Base-by-base conservation (phyloP, 2,888 invertebrate genomes). In the Chymomyza procnemis region DNA sequence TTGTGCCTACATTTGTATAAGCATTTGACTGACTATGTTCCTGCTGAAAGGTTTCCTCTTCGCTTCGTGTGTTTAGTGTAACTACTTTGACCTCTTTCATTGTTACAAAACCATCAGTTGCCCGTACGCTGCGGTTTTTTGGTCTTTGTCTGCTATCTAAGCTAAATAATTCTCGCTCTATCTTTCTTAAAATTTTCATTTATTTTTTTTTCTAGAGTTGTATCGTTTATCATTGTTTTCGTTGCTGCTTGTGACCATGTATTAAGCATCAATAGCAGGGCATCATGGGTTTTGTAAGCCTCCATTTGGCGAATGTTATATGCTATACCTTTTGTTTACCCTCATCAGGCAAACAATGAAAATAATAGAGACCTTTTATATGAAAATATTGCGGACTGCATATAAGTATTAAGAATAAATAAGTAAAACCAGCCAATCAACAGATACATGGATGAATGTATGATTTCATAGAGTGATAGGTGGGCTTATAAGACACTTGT, bases 31-130 rank as follows among this genome's bases (percentile, higher is more conserved):
- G 21, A 22, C 46, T 47, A 4, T 50, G 21, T 26, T n/a, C 34
- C 57, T 22, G 34, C 19, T 34, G 46, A 57, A 57, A 47, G 22
- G 19, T 19, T 50, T 12, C 54, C 1, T 14, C 54, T 21, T 22
- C 12, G 14, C 4, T 12, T 67, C 62, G 73, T 69, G 62, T 71
- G 62, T 67, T 75, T 70, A 84, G 71, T 86, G 82, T 84, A 86
- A 84, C 83, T 75, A 81, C 73, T 77, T 83, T 83, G 83, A 86
- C 86, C 86, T 83, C 81, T 79, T 80, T 83, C 86, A 85, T 80
- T 79, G 67, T 63, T 78, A 67, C 71, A 73, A 70, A 71, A 65
- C 64, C 69, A 63, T 64, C 48, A 16, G 46, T 48, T 55, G 62
- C 60, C 62, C 34, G 80, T 70, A 61, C 67, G 52, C 71, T 85